Evolutionary conservation across 37 sponge, comb jelly and placozoan genomes (phyloP), one percentile per base, ranked within the genome.

Genomic region (Oopsacas minuta): DNA sequence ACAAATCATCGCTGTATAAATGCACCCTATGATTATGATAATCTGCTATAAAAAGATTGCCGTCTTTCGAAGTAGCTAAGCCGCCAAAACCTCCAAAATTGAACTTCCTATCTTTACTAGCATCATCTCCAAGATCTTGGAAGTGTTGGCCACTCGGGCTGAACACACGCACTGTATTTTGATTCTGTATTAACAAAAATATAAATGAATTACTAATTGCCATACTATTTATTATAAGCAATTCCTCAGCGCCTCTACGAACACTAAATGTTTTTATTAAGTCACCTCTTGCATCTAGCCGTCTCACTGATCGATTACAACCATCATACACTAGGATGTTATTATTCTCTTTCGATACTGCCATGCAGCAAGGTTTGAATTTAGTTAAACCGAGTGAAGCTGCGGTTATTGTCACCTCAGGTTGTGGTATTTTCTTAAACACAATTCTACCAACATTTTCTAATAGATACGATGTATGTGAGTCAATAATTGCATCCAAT

Each of bases 371-470:
- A 5, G 75, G 75, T 12, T 61, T 61, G 30, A 61, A 61, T n/a
- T 61, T 61, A n/a, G 20, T 61, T 12, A 61, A 3, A 61, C 75
- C 75, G 75, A 61, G 75, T 7, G 75, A 61, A 32, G 22, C 75
- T 3, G 75, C 75, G 75, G 20, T 61, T 61, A 61, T 61, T 61
- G 75, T 61, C 75, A 61, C 75, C 28, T 61, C 75, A 61, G 75
- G 75, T 5, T 61, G 75, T n/a, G 75, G 75, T 25, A 25, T 12
- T n/a, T 61, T 61, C 75, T 12, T 3, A 5, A 20, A 61, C 75
- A 61, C 75, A 12, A 61, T 61, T 61, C 75, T 61, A 61, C 75
- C 75, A 12, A 61, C 17, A n/a, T 61, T 25, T 12, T 61, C 75
- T 10, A 61, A n/a, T 12, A 61, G 75, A 34, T 61, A 61, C 1